These are phyloP conservation scores for Blennius ocellaris DNA, from an alignment of 2,113 vertebrate genomes.

Conservation along the genomic window DNA sequence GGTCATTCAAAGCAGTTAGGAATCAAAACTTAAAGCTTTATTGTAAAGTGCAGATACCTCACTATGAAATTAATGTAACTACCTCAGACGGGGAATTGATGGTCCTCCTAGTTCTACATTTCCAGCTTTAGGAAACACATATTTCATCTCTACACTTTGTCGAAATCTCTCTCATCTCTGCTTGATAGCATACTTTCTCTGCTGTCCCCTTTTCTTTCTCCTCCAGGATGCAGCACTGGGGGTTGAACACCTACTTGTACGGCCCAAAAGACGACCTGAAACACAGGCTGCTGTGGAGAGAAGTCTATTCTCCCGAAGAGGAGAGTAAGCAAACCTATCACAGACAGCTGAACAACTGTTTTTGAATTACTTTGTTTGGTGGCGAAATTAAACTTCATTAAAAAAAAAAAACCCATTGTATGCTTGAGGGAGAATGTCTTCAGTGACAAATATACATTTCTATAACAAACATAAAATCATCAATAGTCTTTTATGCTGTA, in stretches of 20 bases:
- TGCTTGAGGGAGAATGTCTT: no score
- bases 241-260: constrained; percentile 89
- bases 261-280: constrained; percentile 91
- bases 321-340: constrained; percentile 77
- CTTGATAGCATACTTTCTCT: no score
- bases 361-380: no score
- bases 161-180: no score
- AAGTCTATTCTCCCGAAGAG: constrained; percentile 89
- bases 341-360: neutral
- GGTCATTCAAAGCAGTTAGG: no score
- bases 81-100: no score
- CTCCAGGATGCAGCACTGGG: constrained; percentile 83
- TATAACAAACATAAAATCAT: neutral
- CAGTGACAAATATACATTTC: no score
- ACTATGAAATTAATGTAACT: no score
- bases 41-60: no score
- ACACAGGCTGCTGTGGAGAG: constrained; percentile 89
- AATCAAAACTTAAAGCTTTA: no score
- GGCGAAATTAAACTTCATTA: no score
- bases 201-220: neutral
- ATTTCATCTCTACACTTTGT: neutral
- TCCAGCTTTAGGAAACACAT: neutral
- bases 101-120: neutral
- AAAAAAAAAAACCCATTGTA: no score
- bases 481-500: constrained; percentile 1